These are phyloP conservation scores for Cherax destructor DNA, from an alignment of 1,140 invertebrate genomes.

Conservation along the genomic window DNA sequence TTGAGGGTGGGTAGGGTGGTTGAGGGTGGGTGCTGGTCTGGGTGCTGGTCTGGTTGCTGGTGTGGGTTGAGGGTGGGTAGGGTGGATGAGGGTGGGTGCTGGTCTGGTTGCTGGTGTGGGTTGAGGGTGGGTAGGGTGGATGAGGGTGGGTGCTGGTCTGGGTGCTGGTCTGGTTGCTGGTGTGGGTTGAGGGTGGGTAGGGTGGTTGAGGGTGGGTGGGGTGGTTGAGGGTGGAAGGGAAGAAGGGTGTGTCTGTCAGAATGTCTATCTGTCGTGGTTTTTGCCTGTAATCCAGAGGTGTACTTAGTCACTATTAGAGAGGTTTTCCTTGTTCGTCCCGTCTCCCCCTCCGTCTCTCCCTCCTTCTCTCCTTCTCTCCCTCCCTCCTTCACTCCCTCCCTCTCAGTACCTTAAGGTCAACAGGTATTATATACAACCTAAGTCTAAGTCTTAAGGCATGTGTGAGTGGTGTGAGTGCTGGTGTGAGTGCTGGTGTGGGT, in stretches of 20 bases:
- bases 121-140: too few species aligned
- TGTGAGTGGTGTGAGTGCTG: neutral
- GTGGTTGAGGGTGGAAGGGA: neutral
- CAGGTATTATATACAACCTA: too few species aligned
- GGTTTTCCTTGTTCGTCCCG: neutral
- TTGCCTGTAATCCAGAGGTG: too few species aligned
- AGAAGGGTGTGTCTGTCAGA: too few species aligned
- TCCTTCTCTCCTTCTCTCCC: neutral
- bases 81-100: neutral
- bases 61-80: too few species aligned
- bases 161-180: too few species aligned
- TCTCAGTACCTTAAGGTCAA: neutral
- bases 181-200: neutral
- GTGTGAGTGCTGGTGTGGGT: neutral
- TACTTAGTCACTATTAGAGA: neutral
- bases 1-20: neutral
- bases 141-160: neutral
- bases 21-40: neutral
- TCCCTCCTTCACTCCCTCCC: neutral
- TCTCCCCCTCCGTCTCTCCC: neutral
- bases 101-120: neutral
- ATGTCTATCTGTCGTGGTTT: too few species aligned
- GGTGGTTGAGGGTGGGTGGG: neutral
- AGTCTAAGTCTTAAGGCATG: too few species aligned
- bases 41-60: too few species aligned